Evolutionary conservation across 2,888 invertebrate genomes (phyloP), one percentile per base, ranked within the genome.

Genomic region (Lymantria monacha): DNA sequence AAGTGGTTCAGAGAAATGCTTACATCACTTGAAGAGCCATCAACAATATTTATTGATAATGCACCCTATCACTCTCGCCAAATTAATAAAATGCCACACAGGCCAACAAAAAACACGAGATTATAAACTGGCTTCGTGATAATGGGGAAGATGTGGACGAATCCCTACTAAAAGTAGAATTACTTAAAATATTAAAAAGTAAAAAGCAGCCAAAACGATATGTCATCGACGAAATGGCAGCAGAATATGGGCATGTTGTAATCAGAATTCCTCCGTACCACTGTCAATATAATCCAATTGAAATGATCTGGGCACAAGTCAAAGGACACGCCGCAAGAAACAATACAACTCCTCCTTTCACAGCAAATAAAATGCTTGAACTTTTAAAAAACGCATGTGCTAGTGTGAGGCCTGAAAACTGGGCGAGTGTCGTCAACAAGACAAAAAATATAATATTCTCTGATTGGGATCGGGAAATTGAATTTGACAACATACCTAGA

Each of bases 11-110:
- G 22, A 22, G 22, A 22, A 22, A 22, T 22, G 22, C 22, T 22
- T 22, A 22, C 22, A 22, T 22, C 22, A 22, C 22, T 22, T 22
- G 22, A 22, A 22, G 22, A 22, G 22, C 22, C 22, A 22, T 22
- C 22, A 22, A 22, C 22, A 22, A 22, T 22, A 22, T 22, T 22
- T 22, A 22, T 22, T 22, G 22, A 22, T 22, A 22, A 22, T 22
- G 22, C 22, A 22, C 22, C 22, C 22, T 22, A 22, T 41, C 36
- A 52, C 46, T 43, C 30, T 11, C 42, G 43, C 30, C n/a, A n/a
- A n/a, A 22, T 45, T 33, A 46, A 49, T 45, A 49, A 51, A 54
- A 54, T 51, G 49, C 49, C 37, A 45, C 51, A 13, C n/a, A 40
- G 13, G 9, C 40, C 9, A 13, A 40, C 13, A 40, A n/a, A 9